These are phyloP conservation scores for Aurelia coerulea DNA, from an alignment of 30 jellyfish, hydroid and myxozoan genomes.

Conservation along the genomic window DNA sequence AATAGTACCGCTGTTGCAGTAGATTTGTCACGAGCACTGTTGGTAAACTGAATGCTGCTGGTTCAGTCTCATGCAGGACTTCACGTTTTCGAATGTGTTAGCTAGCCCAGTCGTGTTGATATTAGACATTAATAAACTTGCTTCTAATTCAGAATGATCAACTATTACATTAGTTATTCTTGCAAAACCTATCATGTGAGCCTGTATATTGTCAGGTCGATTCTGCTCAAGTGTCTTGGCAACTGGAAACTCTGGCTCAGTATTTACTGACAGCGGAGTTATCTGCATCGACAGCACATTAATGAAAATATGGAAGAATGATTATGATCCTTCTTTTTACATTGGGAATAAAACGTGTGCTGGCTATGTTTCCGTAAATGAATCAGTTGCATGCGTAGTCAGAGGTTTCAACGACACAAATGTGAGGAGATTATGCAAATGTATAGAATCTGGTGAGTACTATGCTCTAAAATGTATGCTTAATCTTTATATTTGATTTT, in stretches of 20 bases:
- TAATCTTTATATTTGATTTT: too few relatives aligned
- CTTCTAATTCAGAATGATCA: too few relatives aligned
- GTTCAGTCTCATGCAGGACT: too few relatives aligned
- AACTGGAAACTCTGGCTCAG: constrained; percentile 28
- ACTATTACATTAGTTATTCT: too few relatives aligned
- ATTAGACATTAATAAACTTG: too few relatives aligned
- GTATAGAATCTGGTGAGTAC: constrained; percentile 35
- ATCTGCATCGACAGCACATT: constrained; percentile 12
- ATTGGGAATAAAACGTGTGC: constrained; percentile 17
- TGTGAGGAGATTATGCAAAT: constrained; percentile 57
- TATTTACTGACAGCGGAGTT: constrained; percentile 16
- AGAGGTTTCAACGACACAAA: constrained; percentile 5
- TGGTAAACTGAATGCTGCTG: too few relatives aligned
- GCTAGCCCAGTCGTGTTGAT: too few relatives aligned
- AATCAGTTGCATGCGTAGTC: constrained; percentile 32
- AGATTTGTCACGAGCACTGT: too few relatives aligned
- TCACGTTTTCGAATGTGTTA: too few relatives aligned
- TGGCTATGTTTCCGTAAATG: constrained; percentile 37
- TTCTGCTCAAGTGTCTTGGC: constrained; percentile 32
- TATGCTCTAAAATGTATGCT: too few relatives aligned
- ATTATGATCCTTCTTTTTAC: constrained; percentile 47
- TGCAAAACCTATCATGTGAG: too few relatives aligned
- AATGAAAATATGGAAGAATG: constrained; percentile 17
- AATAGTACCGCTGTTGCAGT: too few relatives aligned
- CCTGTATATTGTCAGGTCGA: not conserved